Evolutionary conservation across 2,113 vertebrate genomes (phyloP).

Genomic region (Mormyrus lacerda): DNA sequence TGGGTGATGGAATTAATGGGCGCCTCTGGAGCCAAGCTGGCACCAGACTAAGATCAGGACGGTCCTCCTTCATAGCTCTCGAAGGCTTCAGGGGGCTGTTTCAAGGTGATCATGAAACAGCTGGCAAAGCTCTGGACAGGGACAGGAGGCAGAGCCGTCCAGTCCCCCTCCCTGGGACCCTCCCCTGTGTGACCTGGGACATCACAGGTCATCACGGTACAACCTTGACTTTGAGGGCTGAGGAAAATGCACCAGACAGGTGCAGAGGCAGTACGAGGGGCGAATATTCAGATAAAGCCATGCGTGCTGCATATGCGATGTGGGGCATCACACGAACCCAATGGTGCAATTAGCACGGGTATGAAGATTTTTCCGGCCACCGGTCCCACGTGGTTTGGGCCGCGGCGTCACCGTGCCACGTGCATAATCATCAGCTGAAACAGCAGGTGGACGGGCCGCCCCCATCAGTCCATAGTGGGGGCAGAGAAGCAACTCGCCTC

Average conservation of each 20-base stretch:
- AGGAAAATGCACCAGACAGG: not conserved
- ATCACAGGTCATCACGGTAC: not conserved
- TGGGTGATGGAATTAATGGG: not conserved
- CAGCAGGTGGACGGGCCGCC: not conserved
- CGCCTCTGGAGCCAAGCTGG: not conserved
- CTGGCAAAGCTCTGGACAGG: not conserved
- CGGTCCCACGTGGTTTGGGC: not conserved
- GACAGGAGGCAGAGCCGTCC: not conserved
- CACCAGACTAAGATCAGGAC: not conserved
- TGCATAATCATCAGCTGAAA: slow-evolving; percentile 1
- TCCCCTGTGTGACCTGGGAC: not conserved
- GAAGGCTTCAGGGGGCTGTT: not conserved
- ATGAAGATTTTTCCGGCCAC: not conserved
- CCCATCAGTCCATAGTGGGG: not conserved
- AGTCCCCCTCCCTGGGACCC: not conserved
- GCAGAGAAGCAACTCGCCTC: not conserved
- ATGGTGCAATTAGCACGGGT: not conserved
- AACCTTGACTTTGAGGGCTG: not conserved
- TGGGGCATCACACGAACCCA: not conserved
- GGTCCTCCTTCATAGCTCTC: not conserved
- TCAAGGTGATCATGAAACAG: not conserved
- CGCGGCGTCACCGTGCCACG: not conserved
- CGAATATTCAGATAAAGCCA: not conserved
- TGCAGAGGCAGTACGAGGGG: not conserved
- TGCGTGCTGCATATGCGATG: not conserved